Conservation (phyloP, 64 coral and sea anemone genomes). For the Astreopora myriophthalma region DNA sequence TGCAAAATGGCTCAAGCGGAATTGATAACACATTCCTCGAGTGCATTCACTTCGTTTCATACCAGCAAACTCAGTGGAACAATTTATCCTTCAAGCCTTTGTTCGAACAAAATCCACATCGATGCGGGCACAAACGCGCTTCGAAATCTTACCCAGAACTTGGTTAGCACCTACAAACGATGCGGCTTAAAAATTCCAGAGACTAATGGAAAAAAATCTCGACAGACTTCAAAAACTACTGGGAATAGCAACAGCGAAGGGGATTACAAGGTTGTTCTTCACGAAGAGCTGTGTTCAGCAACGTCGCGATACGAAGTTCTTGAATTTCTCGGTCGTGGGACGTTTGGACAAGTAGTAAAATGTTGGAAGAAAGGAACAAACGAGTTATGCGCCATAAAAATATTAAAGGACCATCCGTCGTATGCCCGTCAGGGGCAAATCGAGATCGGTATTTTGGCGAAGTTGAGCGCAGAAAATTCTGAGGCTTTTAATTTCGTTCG, state of each 20-base stretch:
- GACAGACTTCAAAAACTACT: slow-evolving; percentile 71
- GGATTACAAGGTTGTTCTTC: slow-evolving; percentile 93
- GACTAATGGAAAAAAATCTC: slow-evolving; percentile 58
- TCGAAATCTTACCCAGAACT: slow-evolving; percentile 77
- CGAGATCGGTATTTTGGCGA: slow-evolving; percentile 94
- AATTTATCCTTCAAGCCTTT: slow-evolving; percentile 6
- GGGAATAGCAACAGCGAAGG: slow-evolving; percentile 89
- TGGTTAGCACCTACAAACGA: slow-evolving; percentile 87
- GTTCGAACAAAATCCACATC: slow-evolving; percentile 64
- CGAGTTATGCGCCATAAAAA: slow-evolving; percentile 95
- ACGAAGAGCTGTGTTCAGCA: slow-evolving; percentile 89
- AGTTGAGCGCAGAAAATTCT: slow-evolving; percentile 93
- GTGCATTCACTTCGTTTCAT: slow-evolving; percentile 91
- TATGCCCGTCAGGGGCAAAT: slow-evolving; percentile 98
- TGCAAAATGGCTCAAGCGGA: slow-evolving; percentile 92
- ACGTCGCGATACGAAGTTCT: slow-evolving; percentile 92
- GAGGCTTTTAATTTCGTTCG: slow-evolving; percentile 99
- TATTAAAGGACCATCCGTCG: slow-evolving; percentile 97
- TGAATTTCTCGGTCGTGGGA: slow-evolving; percentile 98
- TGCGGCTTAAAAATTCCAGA: slow-evolving; percentile 83
- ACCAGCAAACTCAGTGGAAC: slow-evolving; percentile 40
- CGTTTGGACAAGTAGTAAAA: slow-evolving; percentile 98
- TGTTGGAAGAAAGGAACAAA: slow-evolving; percentile 99
- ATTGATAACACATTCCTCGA: slow-evolving; percentile 86
- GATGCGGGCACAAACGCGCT: slow-evolving; percentile 66